These are phyloP conservation scores for Ophioninae sp. DNA, from an alignment of 2,888 invertebrate species.

Conservation along the genomic window DNA sequence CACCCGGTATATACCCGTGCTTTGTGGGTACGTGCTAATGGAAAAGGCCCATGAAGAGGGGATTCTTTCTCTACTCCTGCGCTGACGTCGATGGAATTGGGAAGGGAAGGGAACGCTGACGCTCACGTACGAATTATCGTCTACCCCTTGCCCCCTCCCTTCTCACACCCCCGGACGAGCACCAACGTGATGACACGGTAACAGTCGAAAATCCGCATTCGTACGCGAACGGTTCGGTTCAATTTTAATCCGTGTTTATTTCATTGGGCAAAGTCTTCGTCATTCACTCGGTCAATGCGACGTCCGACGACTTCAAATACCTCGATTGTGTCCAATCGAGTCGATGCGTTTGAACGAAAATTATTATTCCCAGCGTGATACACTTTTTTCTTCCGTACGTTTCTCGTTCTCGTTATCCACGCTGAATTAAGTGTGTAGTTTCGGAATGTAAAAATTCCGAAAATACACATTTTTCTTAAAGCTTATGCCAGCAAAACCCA, in stretches of 20 bases:
- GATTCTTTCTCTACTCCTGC: constrained; percentile 24
- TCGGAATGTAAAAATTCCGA: no score
- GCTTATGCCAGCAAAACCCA: no score
- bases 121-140: constrained; percentile 7
- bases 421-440: no score
- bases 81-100: constrained; percentile 27
- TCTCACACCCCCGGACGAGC: neutral
- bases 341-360: neutral
- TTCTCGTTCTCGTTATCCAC: neutral
- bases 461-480: no score
- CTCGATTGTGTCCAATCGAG: neutral
- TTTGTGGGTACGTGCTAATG: neutral
- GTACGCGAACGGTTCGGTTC: constrained; percentile 7
- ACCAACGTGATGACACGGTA: constrained; percentile 6
- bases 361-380: neutral
- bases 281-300: neutral
- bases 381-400: neutral
- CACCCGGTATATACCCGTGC: neutral
- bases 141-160: neutral
- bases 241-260: neutral
- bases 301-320: neutral
- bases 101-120: constrained; percentile 26
- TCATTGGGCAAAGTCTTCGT: constrained; percentile 6
- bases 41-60: constrained; percentile 12
- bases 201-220: constrained; percentile 42